Percentiles rank a stretch among this genome's conserved stretches.
Conservation (phyloP, 2,888 invertebrate genomes). For the Andrena chrysosceles region DNA sequence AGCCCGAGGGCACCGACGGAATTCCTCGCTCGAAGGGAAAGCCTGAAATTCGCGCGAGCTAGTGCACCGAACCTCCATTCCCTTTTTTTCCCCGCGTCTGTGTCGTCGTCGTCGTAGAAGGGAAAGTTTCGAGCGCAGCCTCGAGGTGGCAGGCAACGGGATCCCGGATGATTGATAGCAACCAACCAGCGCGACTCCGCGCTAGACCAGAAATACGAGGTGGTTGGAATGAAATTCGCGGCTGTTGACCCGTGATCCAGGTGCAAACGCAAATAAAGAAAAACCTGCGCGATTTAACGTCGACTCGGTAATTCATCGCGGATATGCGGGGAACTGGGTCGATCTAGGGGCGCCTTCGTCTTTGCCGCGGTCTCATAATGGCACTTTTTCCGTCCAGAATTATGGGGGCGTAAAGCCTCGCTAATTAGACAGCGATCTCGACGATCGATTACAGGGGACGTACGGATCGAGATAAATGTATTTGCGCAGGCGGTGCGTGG, state of each 20-base stretch:
- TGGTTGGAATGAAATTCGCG: constrained; percentile 68
- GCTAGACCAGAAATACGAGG: constrained; percentile 62
- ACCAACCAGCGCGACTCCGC: constrained; percentile 51
- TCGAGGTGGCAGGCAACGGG: constrained; percentile 57
- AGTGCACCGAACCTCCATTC: constrained; percentile 47
- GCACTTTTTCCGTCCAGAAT: neutral
- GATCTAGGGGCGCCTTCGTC: neutral
- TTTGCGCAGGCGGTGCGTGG: neutral
- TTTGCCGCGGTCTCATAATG: too few species aligned
- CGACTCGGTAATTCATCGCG: neutral
- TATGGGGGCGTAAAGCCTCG: neutral
- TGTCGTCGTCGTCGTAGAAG: constrained; percentile 18
- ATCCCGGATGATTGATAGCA: constrained; percentile 68
- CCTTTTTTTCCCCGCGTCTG: constrained; percentile 15
- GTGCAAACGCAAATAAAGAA: constrained; percentile 67
- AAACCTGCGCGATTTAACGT: neutral
- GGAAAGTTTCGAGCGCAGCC: constrained; percentile 64
- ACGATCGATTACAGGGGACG: neutral
- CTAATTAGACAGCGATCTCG: constrained; percentile 12
- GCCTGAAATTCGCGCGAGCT: constrained; percentile 54
- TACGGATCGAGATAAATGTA: constrained; percentile 4
- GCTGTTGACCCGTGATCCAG: constrained; percentile 69
- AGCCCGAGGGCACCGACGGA: constrained; percentile 51
- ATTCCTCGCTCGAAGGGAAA: constrained; percentile 54
- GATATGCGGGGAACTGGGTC: neutral